Percentiles rank a stretch among this genome's conserved stretches.
Conservation (phyloP, 2,113 vertebrate genomes). For the Gnathonemus echidnorhynchus region DNA sequence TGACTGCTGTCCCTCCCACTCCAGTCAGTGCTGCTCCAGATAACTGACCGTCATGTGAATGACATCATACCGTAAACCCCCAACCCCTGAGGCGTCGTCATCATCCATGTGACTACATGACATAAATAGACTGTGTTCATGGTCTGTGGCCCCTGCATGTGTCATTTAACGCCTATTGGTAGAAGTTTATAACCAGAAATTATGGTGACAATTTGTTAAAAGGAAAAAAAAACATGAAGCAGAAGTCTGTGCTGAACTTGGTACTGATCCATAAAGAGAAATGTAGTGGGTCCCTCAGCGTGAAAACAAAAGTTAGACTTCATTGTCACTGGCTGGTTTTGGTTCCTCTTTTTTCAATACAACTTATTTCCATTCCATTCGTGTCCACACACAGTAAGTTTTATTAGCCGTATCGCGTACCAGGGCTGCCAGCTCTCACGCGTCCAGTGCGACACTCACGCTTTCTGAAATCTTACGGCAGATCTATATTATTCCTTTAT, state of each 20-base stretch:
- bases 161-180: neutral
- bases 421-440: neutral
- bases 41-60: neutral
- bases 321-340: neutral
- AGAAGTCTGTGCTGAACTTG: neutral
- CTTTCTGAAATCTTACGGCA: neutral
- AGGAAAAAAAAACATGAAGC: neutral
- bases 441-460: neutral
- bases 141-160: neutral
- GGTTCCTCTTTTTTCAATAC: conserved; percentile 8
- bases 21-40: neutral
- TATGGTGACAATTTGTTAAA: neutral
- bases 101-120: neutral
- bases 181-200: neutral
- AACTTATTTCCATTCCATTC: neutral
- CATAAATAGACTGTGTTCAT: neutral
- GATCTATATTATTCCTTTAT: neutral
- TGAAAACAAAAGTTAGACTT: neutral
- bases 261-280: neutral
- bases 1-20: neutral
- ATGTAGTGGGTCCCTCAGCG: neutral
- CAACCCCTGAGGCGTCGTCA: neutral
- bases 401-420: neutral
- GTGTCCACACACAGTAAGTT: neutral
- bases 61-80: neutral